A percentile compares a stretch with the other conserved stretches of the same genome.
Conservation (phyloP, 2,797 vertebrate species). For the Malurus splendens region DNA sequence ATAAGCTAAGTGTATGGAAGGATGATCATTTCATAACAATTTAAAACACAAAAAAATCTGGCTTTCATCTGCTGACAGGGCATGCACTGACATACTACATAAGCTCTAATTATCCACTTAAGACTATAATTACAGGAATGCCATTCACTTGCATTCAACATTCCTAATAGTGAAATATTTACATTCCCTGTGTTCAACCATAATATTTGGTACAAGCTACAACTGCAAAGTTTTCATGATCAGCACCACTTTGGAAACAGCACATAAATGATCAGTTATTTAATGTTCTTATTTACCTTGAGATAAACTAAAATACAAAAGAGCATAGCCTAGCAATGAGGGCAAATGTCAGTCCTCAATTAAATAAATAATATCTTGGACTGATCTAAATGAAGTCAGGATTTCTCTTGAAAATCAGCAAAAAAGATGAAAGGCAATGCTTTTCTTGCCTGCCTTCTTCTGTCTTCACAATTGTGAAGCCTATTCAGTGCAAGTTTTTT, state of each 20-base stretch:
- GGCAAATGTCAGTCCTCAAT: not conserved
- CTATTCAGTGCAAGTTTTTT: not conserved
- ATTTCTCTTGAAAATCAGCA: not conserved
- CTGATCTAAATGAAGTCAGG: not conserved
- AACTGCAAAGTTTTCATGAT: not conserved
- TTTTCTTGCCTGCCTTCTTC: not conserved
- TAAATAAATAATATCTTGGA: not conserved
- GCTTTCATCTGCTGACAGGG: not conserved
- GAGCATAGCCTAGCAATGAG: not conserved
- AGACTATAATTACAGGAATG: constrained; percentile 3
- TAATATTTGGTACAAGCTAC: not conserved
- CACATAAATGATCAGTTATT: not conserved
- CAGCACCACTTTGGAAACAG: not conserved
- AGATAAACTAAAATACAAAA: not conserved
- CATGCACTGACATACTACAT: not conserved
- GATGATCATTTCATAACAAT: not conserved
- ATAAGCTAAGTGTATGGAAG: not conserved
- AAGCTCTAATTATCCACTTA: constrained; percentile 5
- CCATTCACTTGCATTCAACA: not conserved
- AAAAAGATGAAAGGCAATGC: not conserved
- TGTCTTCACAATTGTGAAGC: not conserved
- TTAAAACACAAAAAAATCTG: not conserved
- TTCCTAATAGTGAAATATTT: not conserved
- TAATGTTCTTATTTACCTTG: not conserved
- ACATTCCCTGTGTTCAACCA: not conserved